Conservation (phyloP, 2,888 invertebrate genomes). For the Polydesmus complanatus region DNA sequence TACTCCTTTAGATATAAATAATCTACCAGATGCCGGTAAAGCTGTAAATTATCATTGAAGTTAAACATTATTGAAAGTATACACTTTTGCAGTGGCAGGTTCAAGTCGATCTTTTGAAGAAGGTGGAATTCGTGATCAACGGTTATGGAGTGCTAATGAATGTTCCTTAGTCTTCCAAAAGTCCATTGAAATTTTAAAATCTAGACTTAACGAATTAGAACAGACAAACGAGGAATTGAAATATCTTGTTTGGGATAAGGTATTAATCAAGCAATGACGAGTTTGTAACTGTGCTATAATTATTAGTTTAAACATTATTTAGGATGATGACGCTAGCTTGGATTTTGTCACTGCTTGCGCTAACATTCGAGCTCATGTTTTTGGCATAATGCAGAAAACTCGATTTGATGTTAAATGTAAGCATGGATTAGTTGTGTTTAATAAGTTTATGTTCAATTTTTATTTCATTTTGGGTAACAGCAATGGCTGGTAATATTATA, state of each 20-base stretch:
- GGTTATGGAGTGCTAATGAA: conserved; percentile 62
- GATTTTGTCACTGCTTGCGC: conserved; percentile 93
- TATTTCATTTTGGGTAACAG: conserved; percentile 34
- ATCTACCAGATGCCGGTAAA: conserved; percentile 39
- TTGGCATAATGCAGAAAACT: conserved; percentile 72
- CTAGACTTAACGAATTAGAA: conserved; percentile 27
- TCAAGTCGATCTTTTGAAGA: conserved; percentile 28
- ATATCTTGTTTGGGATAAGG: conserved; percentile 80
- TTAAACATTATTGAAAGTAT: not conserved
- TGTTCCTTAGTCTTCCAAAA: conserved; percentile 55
- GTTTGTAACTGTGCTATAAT: conserved; percentile 21
- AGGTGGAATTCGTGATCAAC: conserved; percentile 49
- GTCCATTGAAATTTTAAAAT: conserved; percentile 49
- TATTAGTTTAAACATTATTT: conserved; percentile 16
- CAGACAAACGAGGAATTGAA: conserved; percentile 42
- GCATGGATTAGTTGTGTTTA: conserved; percentile 23
- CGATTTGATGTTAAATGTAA: conserved; percentile 90
- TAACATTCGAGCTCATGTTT: conserved; percentile 80
- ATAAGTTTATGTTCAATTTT: conserved; percentile 3
- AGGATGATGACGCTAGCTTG: conserved; percentile 79
- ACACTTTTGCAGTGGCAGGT: too few species aligned
- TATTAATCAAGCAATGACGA: not conserved
- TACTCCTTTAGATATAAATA: conserved; percentile 57
- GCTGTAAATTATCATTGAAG: too few species aligned
- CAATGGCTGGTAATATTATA: conserved; percentile 99